Evolutionary conservation across 2,797 vertebrate species (phyloP), one percentile per base, ranked within the genome.

Genomic region (Pangasius krempfi): DNA sequence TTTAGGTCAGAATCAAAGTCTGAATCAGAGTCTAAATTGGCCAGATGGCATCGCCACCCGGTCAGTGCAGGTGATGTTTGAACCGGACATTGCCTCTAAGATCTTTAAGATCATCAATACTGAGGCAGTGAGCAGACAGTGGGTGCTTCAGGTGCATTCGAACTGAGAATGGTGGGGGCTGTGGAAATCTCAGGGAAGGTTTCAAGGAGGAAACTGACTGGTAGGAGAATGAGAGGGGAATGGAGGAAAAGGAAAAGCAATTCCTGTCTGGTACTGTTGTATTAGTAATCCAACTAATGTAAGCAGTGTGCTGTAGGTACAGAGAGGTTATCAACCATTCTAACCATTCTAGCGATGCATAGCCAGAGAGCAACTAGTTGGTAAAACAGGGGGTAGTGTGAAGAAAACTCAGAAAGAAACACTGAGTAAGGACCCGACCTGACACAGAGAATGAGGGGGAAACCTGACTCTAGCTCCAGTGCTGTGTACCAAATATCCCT

Each of bases 1-100:
- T 25, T 75, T 75, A 25, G 72, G 40, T 75, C 40, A 75, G 75
- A 78, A 78, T 76, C 25, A 75, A 18, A 52, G 27, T 78, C 47
- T n/a, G 44, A 76, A 76, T 76, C 40, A 47, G 44, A 76, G 44
- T 52, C 47, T 18, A 52, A 78, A 52, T 4, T 30, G 76, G 76
- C 76, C n/a, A 20, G 50, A 54, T 30, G n/a, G 50, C 76, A 33
- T 54, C 7, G 7, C 3, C 27, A 30, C 27, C 18, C 9, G 16
- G 20, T 60, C 20, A 58, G 54, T 37, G 2, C 27, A 78, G 27
- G 47, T 30, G 13, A 50, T 76, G 37, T 44, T 13, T 6, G 52
- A 82, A 60, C 54, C 3, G 33, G 54, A 82, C 12, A 27, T 5
- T 6, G 78, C 9, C 76, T 20, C 47, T 78, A 30, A 75, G 22